Evolutionary conservation across 2,113 vertebrate species (phyloP), one percentile per base, ranked within the genome.

Genomic region (Xenotilapia flavipinnis): DNA sequence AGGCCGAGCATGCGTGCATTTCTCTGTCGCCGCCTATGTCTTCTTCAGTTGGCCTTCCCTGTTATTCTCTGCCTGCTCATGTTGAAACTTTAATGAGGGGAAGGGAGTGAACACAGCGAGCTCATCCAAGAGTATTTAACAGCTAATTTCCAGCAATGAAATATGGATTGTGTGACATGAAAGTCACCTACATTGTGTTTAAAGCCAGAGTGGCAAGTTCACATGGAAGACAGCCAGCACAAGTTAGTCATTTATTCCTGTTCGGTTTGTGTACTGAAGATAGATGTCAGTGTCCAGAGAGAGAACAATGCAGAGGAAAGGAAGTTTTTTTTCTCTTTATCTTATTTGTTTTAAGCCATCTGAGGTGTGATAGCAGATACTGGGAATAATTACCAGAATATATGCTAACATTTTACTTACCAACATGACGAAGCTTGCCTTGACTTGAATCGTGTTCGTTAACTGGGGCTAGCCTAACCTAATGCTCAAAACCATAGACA

Each of bases 31-130:
- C 8, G 3, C 42, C 23, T 19, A 45, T 26, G 21, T 75, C 23
- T 47, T 45, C 13, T 47, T 23, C 70, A 6, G 33, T 4, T 79
- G n/a, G 21, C 5, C 21, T 31, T 40, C 6, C 11, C 13, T 33
- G 8, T 33, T 26, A n/a, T 14, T 10, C n/a, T 49, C 12, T 51
- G 26, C 9, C 38, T 83, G 38, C 54, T 75, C 23, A 65, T 12
- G 51, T 33, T 95, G 65, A 88, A 93, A 85, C 79, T 85, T 91
- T 93, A 83, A 93, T 91, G 81, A 92, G 84, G 13, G 12, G 49
- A 80, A 11, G 77, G 55, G 5, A 10, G 68, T 55, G 83, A 90
- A 85, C 83, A 28, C 55, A 42, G 42, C 14, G 7, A 45, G 58
- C 79, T 47, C 81, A 83, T 79, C 31, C 90, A 60, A 28, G 13